Percentiles rank a stretch among this genome's conserved stretches.
These are phyloP conservation scores for Clarias gariepinus DNA, from an alignment of 2,113 vertebrate genomes.

Conservation along the genomic window DNA sequence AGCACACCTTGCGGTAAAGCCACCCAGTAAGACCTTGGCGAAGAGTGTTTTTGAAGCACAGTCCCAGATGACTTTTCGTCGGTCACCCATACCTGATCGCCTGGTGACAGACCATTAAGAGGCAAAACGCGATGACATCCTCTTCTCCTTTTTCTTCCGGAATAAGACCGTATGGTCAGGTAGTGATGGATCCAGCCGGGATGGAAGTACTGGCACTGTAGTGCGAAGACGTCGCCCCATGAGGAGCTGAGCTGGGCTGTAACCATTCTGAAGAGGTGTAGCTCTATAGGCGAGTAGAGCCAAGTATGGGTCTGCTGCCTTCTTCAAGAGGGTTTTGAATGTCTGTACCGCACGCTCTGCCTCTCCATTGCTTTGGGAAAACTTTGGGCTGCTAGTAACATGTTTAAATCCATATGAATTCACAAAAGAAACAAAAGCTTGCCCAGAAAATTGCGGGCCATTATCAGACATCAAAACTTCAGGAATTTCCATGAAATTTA, in stretches of 20 bases:
- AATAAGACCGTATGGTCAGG: no score
- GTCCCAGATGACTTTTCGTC: no score
- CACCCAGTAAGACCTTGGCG: no score
- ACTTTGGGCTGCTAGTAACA: slow-evolving; percentile 12
- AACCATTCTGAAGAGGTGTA: slow-evolving; percentile 11
- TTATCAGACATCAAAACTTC: slow-evolving; percentile 18
- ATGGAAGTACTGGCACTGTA: background rate
- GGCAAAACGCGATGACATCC: no score
- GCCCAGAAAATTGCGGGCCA: background rate
- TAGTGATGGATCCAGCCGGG: background rate
- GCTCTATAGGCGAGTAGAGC: background rate
- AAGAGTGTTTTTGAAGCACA: no score
- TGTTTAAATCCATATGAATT: background rate
- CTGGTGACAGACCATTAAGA: no score
- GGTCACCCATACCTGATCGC: no score
- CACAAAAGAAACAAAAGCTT: background rate
- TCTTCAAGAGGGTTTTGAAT: background rate
- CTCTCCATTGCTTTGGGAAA: background rate
- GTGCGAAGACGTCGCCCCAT: background rate
- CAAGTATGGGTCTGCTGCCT: no score
- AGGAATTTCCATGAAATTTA: slow-evolving; percentile 41
- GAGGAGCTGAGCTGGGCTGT: slow-evolving; percentile 26
- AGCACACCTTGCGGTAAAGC: no score
- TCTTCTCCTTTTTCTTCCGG: no score
- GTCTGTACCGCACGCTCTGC: background rate